Percentiles rank a stretch among this genome's conserved stretches.
phyloP scores from a whole-genome alignment of 2,888 invertebrate species.

The Molorchus minor region DNA sequence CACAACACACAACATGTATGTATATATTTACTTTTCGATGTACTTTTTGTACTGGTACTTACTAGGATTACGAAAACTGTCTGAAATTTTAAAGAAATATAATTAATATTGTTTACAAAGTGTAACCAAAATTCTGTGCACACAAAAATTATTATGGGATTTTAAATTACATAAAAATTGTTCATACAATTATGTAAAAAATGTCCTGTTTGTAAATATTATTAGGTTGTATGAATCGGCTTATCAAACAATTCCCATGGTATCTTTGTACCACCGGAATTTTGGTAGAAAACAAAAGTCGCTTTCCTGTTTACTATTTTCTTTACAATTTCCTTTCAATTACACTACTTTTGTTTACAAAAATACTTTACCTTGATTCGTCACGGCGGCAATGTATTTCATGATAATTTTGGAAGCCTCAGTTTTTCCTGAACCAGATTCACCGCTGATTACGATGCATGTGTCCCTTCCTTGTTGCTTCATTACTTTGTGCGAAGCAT shows the following conservation, averaged over 20 bases:
- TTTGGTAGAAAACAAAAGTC: too few species aligned
- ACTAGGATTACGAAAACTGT: constrained; percentile 37
- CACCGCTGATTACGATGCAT: constrained; percentile 97
- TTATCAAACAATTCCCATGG: too few species aligned
- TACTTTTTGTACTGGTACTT: constrained; percentile 20
- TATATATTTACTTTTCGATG: constrained; percentile 5
- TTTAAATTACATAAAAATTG: too few species aligned
- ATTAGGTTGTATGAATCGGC: too few species aligned
- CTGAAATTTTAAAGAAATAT: constrained; percentile 29
- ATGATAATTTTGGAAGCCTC: constrained; percentile 99
- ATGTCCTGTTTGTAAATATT: too few species aligned
- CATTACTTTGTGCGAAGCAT: constrained; percentile 94
- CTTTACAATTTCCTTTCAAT: too few species aligned
- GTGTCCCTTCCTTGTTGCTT: constrained; percentile 91
- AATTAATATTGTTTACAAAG: constrained; percentile 4
- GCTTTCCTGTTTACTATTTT: too few species aligned
- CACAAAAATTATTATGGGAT: too few species aligned
- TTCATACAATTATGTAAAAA: too few species aligned
- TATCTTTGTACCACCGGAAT: too few species aligned
- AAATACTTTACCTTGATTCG: constrained; percentile 71
- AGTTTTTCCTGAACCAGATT: constrained; percentile 98
- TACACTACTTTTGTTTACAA: too few species aligned
- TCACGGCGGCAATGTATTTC: constrained; percentile 98
- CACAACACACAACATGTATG: constrained; percentile 13
- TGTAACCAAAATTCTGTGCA: too few species aligned